Evolutionary conservation across 92 coral and sea anemone species (phyloP), one percentile per base, ranked within the genome.

Genomic region (Ricordea florida): DNA sequence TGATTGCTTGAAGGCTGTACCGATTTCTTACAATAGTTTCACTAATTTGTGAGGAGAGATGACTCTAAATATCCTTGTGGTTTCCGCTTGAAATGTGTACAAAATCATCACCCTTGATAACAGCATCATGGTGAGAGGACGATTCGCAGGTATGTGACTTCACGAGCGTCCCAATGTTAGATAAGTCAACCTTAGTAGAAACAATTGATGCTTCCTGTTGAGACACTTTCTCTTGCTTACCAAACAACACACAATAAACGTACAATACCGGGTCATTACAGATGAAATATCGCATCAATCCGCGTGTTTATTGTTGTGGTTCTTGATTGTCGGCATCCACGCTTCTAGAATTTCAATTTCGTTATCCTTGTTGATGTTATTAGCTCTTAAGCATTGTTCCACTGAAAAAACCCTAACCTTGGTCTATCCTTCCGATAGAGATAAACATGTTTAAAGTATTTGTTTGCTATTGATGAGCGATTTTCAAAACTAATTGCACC

Each of bases 41-140:
- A 44, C 40, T 58, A n/a, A 52, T 43, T 57, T 34, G 49, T 34
- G 35, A 34, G 20, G 79, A 71, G 16, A 73, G 50, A 14, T 73
- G 68, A 59, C 80, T 58, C 30, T 24, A 73, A 58, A 73, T 59
- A 45, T 74, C 70, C 24, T 74, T 59, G 26, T 59, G 80, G 27
- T 41, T 60, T 26, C 80, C 48, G 32, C 47, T 57, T 24, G 34
- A 33, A 45, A 58, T 49, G 20, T 74, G 80, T 20, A 74, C 36
- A 43, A 41, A 74, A 74, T 59, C 7, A 29, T 74, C 80, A 13
- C 70, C 71, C 57, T 53, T 72, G 22, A 27, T 23, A 40, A 72
- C 46, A 23, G 57, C 76, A 28, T 50, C 56, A 56, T 21, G 63
- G 42, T 56, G 79, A 40, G 66, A 22, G 46, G 56, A 17, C 29